Evolutionary conservation across 2,113 vertebrate genomes (phyloP), one percentile per base, ranked within the genome.

Genomic region (Eidolon helvum): DNA sequence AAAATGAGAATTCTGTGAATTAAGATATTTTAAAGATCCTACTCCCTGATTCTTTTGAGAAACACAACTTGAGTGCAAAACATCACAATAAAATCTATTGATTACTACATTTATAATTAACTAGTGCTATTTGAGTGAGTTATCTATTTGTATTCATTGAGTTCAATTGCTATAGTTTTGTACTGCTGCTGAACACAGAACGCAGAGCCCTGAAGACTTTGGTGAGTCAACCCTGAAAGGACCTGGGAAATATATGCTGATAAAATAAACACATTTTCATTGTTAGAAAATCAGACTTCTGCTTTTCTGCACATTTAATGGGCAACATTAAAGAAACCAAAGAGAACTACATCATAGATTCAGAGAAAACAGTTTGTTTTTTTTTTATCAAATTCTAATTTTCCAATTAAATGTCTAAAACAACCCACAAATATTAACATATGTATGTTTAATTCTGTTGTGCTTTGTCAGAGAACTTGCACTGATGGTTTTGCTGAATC

Each of bases 381-480:
- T 92, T 87, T 92, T 77, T 63, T 30, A 83, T 66, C 68, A 14
- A 50, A 69, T 50, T 84, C 15, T 40, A 65, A 78, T 77, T 87
- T 93, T 87, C 61, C 30, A 83, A 66, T 71, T 97, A 92, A 83
- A 50, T 66, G 55, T 87, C 66, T 74, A 90, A 91, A 72, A 66
- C n/a, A 63, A 91, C 33, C 45, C 43, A 68, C 21, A 28, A 35
- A 19, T 69, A 18, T 53, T 87, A 45, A 50, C 38, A 91, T 8
- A 28, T 69, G 21, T 57, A 59, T 10, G 11, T 74, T 80, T 79
- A 79, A 72, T 72, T 84, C 12, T 83, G 55, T 11, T 80, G 50
- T 93, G 43, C 26, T 72, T 92, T 90, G 48, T 82, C 50, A 77
- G 22, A 63, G 30, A 55, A 82, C 15, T 90, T 82, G 19, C 21